Evolutionary conservation across 2,888 invertebrate genomes (phyloP).

Genomic region (Junonia oenone): DNA sequence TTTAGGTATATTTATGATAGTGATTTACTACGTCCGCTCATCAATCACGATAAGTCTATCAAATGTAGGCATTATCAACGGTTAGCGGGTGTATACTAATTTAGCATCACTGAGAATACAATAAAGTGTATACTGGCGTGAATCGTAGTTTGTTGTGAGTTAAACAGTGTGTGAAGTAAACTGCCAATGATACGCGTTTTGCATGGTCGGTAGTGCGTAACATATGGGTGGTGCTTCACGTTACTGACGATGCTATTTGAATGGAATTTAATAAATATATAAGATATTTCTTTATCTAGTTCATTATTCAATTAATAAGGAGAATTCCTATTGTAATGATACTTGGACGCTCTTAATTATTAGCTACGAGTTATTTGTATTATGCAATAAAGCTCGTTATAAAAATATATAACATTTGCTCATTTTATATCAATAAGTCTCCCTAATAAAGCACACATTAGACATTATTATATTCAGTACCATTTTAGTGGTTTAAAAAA

Average conservation of each 20-base stretch:
- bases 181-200: slow-evolving; percentile 44
- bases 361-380: too few species aligned
- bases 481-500: background rate
- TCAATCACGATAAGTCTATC: slow-evolving; percentile 39
- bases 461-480: background rate
- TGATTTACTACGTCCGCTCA: slow-evolving; percentile 31
- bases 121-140: slow-evolving; percentile 22
- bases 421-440: background rate
- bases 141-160: slow-evolving; percentile 7
- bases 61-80: slow-evolving; percentile 24
- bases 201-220: slow-evolving; percentile 43
- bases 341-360: too few species aligned
- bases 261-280: background rate
- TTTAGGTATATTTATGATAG: slow-evolving; percentile 26
- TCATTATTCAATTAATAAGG: background rate
- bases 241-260: slow-evolving; percentile 4
- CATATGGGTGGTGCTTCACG: slow-evolving; percentile 36
- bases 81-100: slow-evolving; percentile 7
- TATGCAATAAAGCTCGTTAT: too few species aligned
- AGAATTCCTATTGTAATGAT: too few species aligned
- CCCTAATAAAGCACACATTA: background rate
- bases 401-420: too few species aligned
- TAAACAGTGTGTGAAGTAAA: slow-evolving; percentile 20
- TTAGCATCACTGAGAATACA: slow-evolving; percentile 6
- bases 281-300: background rate